Evolutionary conservation across 2,113 vertebrate species (phyloP).

Genomic region (Synodontis membranacea): DNA sequence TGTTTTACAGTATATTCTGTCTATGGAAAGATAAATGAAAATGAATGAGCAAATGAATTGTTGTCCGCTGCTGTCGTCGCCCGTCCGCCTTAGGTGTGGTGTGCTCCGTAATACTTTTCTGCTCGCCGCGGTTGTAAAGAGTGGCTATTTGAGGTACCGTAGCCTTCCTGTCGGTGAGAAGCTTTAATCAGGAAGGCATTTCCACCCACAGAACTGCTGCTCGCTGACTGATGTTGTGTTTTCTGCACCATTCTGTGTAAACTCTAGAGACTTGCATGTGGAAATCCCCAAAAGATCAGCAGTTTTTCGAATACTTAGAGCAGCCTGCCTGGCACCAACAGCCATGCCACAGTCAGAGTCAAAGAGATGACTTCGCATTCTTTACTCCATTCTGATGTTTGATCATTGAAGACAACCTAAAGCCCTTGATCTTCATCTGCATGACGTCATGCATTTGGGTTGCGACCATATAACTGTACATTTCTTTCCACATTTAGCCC

Average conservation of each 20-base stretch:
- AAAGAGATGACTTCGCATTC: background rate
- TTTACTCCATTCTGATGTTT: background rate
- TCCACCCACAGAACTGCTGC: background rate
- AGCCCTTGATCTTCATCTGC: background rate
- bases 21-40: background rate
- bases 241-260: background rate
- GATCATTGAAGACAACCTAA: background rate
- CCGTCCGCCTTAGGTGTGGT: background rate
- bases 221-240: background rate
- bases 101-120: background rate
- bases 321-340: background rate
- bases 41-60: too few relatives aligned
- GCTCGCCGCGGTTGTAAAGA: background rate
- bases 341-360: background rate
- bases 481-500: too few relatives aligned
- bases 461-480: too few relatives aligned
- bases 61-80: background rate
- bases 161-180: too few relatives aligned
- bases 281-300: background rate
- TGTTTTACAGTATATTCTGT: background rate
- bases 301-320: background rate
- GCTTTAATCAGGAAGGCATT: background rate
- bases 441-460: too few relatives aligned
- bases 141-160: background rate
- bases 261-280: background rate